Evolutionary conservation across 2,113 vertebrate genomes (phyloP).

Genomic region (Hypanus sabinus): DNA sequence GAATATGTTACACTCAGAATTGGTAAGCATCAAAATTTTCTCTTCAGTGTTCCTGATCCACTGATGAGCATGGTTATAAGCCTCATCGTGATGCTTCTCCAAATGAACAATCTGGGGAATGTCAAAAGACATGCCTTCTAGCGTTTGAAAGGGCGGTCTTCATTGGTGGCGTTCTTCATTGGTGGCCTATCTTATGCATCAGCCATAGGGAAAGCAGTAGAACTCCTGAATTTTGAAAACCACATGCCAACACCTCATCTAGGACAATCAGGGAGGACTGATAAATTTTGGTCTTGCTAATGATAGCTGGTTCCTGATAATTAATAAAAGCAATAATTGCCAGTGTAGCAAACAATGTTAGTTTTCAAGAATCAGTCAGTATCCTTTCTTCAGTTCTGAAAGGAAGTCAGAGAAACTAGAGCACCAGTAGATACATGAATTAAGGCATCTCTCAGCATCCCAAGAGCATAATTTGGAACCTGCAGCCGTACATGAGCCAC

Average conservation of each 20-base stretch:
- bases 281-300: no score
- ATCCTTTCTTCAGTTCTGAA: not conserved
- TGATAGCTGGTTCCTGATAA: no score
- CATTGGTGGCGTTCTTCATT: no score
- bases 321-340: no score
- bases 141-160: no score
- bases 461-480: no score
- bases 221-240: no score
- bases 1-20: not conserved
- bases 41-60: not conserved
- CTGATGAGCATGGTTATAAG: not conserved
- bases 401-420: not conserved
- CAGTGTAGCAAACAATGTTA: no score
- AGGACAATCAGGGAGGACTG: no score
- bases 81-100: not conserved
- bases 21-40: not conserved
- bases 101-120: not conserved
- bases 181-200: no score
- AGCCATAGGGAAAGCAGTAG: no score
- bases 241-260: no score
- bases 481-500: not conserved
- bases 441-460: not conserved
- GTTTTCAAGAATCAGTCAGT: not conserved
- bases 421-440: not conserved
- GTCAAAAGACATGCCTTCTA: not conserved